Conservation (phyloP, 2,797 vertebrate species). For the Darevskia mixta region DNA sequence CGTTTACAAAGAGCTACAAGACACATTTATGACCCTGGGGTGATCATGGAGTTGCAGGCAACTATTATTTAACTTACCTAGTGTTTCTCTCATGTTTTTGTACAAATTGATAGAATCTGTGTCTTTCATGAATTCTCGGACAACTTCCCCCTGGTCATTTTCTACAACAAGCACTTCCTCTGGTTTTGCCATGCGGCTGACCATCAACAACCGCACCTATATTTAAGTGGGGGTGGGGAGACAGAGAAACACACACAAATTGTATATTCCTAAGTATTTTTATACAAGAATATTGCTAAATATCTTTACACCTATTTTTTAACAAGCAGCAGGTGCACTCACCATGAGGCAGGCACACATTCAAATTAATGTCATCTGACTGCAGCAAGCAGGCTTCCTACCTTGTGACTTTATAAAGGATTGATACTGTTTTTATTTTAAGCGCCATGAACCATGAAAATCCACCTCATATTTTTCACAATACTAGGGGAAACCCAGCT, state of each 20-base stretch:
- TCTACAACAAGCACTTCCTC: conserved; percentile 98
- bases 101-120: conserved; percentile 98
- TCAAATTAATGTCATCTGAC: not conserved
- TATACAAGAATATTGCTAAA: not conserved
- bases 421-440: not conserved
- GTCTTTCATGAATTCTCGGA: conserved; percentile 99
- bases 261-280: not conserved
- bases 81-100: conserved; percentile 99
- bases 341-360: not conserved
- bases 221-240: not conserved
- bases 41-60: not conserved
- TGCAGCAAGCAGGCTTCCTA: not conserved
- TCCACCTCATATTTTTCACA: not conserved
- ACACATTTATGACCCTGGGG: too few species aligned
- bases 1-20: not conserved
- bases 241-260: too few species aligned
- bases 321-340: too few species aligned
- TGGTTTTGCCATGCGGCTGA: conserved; percentile 98
- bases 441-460: not conserved
- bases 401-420: not conserved
- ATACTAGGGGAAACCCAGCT: not conserved
- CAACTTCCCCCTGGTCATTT: conserved; percentile 99
- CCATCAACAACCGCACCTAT: conserved; percentile 95
- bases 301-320: not conserved
- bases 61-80: conserved; percentile 82